Evolutionary conservation across 2,888 invertebrate genomes (phyloP).

Genomic region (Glyphotaelius pellucidus): DNA sequence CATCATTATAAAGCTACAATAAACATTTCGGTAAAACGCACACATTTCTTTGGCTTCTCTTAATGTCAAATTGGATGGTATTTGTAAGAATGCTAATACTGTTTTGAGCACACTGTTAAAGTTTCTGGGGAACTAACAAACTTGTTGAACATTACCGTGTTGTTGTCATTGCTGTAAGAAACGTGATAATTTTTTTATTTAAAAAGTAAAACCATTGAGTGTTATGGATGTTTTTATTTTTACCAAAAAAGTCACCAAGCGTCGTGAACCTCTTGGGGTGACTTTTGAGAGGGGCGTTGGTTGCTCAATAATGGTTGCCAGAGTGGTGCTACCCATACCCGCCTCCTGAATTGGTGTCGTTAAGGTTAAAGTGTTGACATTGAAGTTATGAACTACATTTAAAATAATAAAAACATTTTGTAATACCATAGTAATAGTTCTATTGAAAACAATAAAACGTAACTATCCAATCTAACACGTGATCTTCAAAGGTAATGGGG

Average conservation of each 20-base stretch:
- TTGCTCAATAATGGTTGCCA: too few relatives aligned
- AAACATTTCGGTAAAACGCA: background rate
- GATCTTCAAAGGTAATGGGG: background rate
- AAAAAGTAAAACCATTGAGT: too few relatives aligned
- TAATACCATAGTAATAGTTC: too few relatives aligned
- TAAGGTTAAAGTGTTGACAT: too few relatives aligned
- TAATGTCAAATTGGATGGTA: background rate
- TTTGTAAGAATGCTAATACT: background rate
- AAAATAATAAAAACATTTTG: too few relatives aligned
- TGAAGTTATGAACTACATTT: too few relatives aligned
- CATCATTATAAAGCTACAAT: background rate
- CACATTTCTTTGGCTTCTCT: background rate
- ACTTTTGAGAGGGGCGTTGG: too few relatives aligned
- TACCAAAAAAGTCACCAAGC: too few relatives aligned
- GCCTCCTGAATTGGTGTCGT: too few relatives aligned
- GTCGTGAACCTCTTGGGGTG: too few relatives aligned
- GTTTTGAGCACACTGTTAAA: background rate
- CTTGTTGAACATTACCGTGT: background rate
- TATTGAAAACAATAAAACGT: background rate
- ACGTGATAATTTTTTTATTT: background rate
- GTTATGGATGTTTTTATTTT: too few relatives aligned
- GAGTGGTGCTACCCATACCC: too few relatives aligned
- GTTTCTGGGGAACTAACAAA: background rate
- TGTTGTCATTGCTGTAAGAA: background rate
- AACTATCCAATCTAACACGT: background rate